These are phyloP conservation scores for Meiosimyza platycephala DNA, from an alignment of 2,888 invertebrate genomes.

Conservation along the genomic window DNA sequence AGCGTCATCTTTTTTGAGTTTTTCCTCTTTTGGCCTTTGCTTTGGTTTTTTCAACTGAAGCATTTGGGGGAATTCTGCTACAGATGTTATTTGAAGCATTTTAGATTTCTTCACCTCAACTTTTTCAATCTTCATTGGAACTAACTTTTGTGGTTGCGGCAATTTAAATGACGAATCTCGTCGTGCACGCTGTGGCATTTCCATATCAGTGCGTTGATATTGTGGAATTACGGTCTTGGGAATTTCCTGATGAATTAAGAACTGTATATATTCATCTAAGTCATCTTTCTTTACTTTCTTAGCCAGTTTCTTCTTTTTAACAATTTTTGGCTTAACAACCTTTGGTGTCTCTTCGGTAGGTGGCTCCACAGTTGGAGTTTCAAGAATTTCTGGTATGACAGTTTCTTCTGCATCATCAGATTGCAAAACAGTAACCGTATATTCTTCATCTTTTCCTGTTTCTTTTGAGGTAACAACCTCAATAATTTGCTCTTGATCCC, in stretches of 20 bases:
- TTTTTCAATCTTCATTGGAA: conserved; percentile 73
- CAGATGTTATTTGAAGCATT: conserved; percentile 73
- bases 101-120: conserved; percentile 71
- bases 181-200: conserved; percentile 60
- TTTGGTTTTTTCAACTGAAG: conserved; percentile 73
- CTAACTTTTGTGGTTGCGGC: conserved; percentile 57
- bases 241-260: conserved; percentile 65
- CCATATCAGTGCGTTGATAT: conserved; percentile 64
- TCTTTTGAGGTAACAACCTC: conserved; percentile 55
- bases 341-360: conserved; percentile 38
- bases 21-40: conserved; percentile 64
- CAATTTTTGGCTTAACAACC: conserved; percentile 43
- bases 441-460: conserved; percentile 57
- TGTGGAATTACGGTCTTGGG: conserved; percentile 66
- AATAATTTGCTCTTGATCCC: conserved; percentile 55
- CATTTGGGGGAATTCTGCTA: conserved; percentile 72
- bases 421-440: conserved; percentile 51
- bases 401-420: conserved; percentile 49
- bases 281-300: conserved; percentile 62
- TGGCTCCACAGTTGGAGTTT: conserved; percentile 33
- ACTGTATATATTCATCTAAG: conserved; percentile 64
- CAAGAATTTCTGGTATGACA: conserved; percentile 45
- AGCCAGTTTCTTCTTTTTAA: conserved; percentile 57
- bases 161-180: conserved; percentile 55
- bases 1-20: conserved; percentile 68